Evolutionary conservation across 2,113 vertebrate genomes (phyloP).

Genomic region (Varanus salvator): DNA sequence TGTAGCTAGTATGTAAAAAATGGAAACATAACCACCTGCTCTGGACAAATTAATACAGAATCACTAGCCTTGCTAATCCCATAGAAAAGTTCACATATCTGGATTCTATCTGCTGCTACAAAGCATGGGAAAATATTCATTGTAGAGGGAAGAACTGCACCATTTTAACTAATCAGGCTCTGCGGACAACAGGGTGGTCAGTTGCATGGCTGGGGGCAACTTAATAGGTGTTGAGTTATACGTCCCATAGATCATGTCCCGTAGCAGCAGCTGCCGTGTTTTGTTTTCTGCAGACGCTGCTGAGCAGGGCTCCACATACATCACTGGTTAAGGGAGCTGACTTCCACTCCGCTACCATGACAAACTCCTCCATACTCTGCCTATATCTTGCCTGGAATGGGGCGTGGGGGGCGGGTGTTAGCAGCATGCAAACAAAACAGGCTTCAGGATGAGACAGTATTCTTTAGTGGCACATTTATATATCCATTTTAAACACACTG

Average conservation of each 20-base stretch:
- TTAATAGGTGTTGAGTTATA: background rate
- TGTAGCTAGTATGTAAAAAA: background rate
- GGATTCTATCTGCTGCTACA: background rate
- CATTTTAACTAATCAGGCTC: background rate
- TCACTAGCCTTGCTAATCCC: background rate
- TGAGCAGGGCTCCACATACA: background rate
- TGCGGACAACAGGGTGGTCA: background rate
- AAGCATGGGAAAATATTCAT: background rate
- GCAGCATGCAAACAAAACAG: conserved; percentile 4
- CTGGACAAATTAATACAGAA: background rate
- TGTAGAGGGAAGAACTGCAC: background rate
- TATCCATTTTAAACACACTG: background rate
- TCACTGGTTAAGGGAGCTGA: background rate
- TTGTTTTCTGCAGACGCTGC: background rate
- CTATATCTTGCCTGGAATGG: background rate
- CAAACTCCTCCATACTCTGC: background rate
- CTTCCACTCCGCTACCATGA: conserved; percentile 20
- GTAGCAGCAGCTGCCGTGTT: background rate
- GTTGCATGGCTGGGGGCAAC: background rate
- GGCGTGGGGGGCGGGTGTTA: background rate
- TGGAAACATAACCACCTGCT: background rate
- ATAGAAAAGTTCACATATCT: background rate
- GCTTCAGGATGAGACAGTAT: background rate
- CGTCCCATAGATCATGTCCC: background rate
- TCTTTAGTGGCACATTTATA: background rate